Evolutionary conservation across 2,797 vertebrate genomes (phyloP).

Genomic region (Cossypha polioptera): DNA sequence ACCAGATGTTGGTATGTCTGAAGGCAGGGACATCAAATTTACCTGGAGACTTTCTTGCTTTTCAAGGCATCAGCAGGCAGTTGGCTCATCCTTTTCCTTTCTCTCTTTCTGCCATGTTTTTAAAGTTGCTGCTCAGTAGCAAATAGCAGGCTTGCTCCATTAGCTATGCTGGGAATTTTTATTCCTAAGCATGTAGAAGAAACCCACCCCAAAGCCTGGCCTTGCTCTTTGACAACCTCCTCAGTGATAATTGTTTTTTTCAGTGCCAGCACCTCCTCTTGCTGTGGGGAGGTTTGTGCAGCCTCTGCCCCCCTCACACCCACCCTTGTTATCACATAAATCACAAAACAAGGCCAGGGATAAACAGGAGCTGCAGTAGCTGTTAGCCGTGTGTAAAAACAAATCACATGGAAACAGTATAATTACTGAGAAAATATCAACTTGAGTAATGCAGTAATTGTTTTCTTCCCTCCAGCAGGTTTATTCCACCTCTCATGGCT

Average conservation of each 20-base stretch:
- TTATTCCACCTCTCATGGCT: slow-evolving; percentile 27
- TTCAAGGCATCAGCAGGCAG: accelerated
- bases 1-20: not conserved
- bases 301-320: not conserved
- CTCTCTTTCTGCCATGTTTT: not conserved
- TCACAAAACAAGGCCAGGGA: slow-evolving; percentile 37
- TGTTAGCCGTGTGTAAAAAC: slow-evolving; percentile 61
- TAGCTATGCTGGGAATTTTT: not conserved
- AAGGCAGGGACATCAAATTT: accelerated
- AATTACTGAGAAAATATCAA: slow-evolving; percentile 63
- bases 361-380: slow-evolving; percentile 59
- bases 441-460: slow-evolving; percentile 64
- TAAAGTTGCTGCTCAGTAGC: not conserved
- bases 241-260: slow-evolving; percentile 14
- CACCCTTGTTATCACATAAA: slow-evolving; percentile 56
- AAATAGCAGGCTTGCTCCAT: accelerated
- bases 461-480: slow-evolving; percentile 59
- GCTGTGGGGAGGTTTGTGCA: not conserved
- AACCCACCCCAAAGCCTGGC: not conserved
- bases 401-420: slow-evolving; percentile 58
- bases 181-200: not conserved
- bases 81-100: not conserved
- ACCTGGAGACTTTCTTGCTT: not conserved
- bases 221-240: not conserved
- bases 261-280: slow-evolving; percentile 18